These are phyloP conservation scores for Silurus meridionalis DNA, from an alignment of 2,113 vertebrate genomes.

Conservation along the genomic window DNA sequence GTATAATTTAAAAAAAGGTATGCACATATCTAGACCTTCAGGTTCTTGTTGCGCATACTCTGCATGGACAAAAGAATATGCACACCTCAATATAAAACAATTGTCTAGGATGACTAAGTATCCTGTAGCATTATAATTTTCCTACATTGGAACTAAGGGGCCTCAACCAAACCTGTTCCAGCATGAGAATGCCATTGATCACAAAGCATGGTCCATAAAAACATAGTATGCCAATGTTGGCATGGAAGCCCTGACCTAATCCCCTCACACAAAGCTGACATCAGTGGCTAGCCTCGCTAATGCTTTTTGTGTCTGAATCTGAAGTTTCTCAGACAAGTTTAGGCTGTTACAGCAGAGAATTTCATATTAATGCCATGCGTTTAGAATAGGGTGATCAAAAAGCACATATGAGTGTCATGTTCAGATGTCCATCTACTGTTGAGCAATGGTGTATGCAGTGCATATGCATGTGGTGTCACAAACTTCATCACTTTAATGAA, in stretches of 20 bases:
- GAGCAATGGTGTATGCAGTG: no score
- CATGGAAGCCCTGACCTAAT: not conserved
- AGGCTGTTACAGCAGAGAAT: not conserved
- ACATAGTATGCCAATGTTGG: not conserved
- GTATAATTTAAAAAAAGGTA: not conserved
- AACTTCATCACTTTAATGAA: not conserved
- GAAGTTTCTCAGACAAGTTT: not conserved
- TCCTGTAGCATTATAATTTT: not conserved
- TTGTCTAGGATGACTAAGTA: not conserved
- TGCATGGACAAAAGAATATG: not conserved
- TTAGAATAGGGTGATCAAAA: not conserved
- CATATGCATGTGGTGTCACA: no score
- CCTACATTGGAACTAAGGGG: not conserved
- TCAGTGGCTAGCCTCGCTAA: not conserved
- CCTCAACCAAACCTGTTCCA: not conserved
- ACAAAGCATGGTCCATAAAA: not conserved
- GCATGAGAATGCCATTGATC: not conserved
- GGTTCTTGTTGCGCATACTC: not conserved
- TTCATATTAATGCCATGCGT: not conserved
- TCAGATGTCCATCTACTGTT: not conserved
- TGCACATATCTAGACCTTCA: not conserved
- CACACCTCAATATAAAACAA: not conserved
- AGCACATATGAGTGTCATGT: not conserved
- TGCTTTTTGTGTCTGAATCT: not conserved
- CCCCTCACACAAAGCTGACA: not conserved